Conservation (phyloP, 2,797 vertebrate species). For the Enteromius argenteus region DNA sequence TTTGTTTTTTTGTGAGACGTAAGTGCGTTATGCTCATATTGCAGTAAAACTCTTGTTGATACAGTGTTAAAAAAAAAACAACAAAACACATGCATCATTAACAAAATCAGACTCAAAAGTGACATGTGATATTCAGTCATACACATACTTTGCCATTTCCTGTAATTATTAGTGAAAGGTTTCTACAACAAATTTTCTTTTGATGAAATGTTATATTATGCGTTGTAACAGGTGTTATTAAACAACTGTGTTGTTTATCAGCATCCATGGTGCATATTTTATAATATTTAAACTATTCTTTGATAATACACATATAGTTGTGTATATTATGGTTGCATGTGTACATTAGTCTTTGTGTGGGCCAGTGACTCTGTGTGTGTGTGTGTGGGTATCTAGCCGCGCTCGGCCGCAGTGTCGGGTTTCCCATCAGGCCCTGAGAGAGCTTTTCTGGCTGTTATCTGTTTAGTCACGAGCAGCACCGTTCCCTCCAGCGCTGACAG, state of each 20-base stretch:
- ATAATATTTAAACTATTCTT: not conserved
- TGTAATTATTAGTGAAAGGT: no score
- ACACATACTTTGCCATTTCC: not conserved
- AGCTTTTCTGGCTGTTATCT: slow-evolving; percentile 42
- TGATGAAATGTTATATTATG: no score
- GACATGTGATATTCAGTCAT: not conserved
- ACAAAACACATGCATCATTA: not conserved
- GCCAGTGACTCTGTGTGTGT: slow-evolving; percentile 18
- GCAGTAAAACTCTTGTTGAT: not conserved
- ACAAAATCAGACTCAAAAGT: not conserved
- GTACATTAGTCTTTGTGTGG: slow-evolving; percentile 25
- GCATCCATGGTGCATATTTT: not conserved
- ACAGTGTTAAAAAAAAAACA: not conserved
- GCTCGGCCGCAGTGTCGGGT: slow-evolving; percentile 30
- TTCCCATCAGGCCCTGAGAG: slow-evolving; percentile 34
- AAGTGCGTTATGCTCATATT: not conserved
- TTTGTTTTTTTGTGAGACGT: not conserved
- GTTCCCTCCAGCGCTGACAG: slow-evolving; percentile 20
- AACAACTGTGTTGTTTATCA: not conserved
- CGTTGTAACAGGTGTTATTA: not conserved
- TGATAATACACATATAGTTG: not conserved
- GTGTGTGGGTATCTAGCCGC: slow-evolving; percentile 15
- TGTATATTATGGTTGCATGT: slow-evolving; percentile 1
- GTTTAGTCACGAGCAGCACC: slow-evolving; percentile 12
- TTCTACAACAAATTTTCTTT: no score